Evolutionary conservation across 2,888 invertebrate species (phyloP), one percentile per base, ranked within the genome.

Genomic region (Fissipunctia ypsillon): DNA sequence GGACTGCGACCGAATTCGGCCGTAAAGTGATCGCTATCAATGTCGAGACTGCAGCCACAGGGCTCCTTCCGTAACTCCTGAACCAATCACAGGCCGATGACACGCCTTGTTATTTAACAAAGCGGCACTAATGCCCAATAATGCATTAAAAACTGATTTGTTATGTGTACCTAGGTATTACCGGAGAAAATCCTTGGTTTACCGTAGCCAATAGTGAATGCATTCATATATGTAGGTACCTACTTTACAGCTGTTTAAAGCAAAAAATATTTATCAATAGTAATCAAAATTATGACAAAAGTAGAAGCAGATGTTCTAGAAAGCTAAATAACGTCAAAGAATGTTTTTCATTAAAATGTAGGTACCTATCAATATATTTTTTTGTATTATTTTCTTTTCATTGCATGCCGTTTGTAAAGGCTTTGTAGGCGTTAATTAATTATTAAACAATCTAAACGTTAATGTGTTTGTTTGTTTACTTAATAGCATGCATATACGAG

Each of bases 61-160:
- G 14, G 2, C 22, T 22, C 9, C 45, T 28, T 28, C 14, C 25
- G 35, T 28, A 28, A 1, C 4, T 28, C 61, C 28, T 7, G 14
- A 45, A 52, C 19, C 35, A 45, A 35, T 50, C 28, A 43, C 16
- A 31, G n/a, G 2, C 28, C 43, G 48, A 66, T 25, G 43, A 43
- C 31, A 54, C 31, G 50, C 48, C 63, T 56, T 22, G 48, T 6
- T 41, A 64, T 28, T 70, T 19, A 41, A 38, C 12, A 56, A 50
- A 56, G 48, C 77, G 25, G 16, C 43, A 54, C 54, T 60, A 78
- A 71, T 56, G 41, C 25, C 25, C 50, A 60, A 61, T 73, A 73
- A 76, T 50, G 77, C 60, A 73, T 84, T 71, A 57, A 73, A 78
- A 70, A 73, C 45, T 50, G 65, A 84, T 81, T 81, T 63, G 76